These are phyloP conservation scores for Coranthus polyacanthus DNA, from an alignment of 2,797 vertebrate species.

Conservation along the genomic window DNA sequence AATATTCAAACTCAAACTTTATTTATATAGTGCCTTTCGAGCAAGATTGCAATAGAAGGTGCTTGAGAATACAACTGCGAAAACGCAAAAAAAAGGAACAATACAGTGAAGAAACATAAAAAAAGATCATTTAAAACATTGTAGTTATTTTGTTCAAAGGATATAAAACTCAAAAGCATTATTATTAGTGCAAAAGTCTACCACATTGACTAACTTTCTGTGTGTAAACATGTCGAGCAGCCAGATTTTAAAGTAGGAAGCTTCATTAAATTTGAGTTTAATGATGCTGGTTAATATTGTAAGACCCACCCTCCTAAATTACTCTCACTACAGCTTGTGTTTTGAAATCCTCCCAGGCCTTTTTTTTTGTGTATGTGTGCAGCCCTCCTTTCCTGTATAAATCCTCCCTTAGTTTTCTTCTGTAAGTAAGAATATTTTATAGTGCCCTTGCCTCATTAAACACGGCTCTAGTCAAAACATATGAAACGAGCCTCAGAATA, in stretches of 20 bases:
- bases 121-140: too few relatives aligned
- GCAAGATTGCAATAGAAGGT: too few relatives aligned
- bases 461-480: constrained; percentile 67
- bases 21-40: too few relatives aligned
- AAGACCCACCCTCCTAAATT: not conserved
- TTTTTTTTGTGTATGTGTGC: constrained; percentile 31
- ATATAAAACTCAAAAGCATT: too few relatives aligned
- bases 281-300: not conserved
- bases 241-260: not conserved
- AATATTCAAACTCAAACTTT: too few relatives aligned
- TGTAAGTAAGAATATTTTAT: constrained; percentile 45
- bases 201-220: not conserved
- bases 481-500: constrained; percentile 55
- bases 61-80: too few relatives aligned
- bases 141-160: too few relatives aligned
- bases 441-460: constrained; percentile 60
- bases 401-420: constrained; percentile 49
- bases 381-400: constrained; percentile 23
- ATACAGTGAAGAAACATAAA: too few relatives aligned
- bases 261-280: too few relatives aligned
- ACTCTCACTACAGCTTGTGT: constrained; percentile 2
- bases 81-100: too few relatives aligned
- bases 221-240: not conserved
- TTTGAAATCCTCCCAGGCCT: constrained; percentile 50
- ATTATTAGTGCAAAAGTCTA: too few relatives aligned